Percentiles rank a stretch among this genome's conserved stretches.
Evolutionary conservation across 2,888 invertebrate species (phyloP).

Genomic region (Lithophane leautieri): DNA sequence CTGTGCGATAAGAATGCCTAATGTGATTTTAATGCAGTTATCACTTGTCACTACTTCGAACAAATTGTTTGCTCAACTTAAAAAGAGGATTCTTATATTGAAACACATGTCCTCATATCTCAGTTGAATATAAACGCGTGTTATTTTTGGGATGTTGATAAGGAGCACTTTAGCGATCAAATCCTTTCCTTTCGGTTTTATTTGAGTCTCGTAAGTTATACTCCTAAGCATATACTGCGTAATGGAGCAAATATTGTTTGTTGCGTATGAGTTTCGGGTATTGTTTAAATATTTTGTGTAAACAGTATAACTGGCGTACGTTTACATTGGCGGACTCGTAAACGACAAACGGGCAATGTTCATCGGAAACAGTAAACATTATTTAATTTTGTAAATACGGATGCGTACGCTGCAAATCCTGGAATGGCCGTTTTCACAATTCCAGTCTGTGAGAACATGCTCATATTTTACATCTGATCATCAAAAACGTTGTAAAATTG

Average conservation of each 20-base stretch:
- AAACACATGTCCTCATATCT: constrained; percentile 57
- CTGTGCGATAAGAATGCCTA: constrained; percentile 50
- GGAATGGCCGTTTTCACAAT: constrained; percentile 71
- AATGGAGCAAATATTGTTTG: constrained; percentile 63
- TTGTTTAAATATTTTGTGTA: constrained; percentile 60
- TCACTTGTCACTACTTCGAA: constrained; percentile 53
- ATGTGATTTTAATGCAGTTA: constrained; percentile 60
- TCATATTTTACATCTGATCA: constrained; percentile 81
- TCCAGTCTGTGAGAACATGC: constrained; percentile 64
- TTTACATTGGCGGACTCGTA: constrained; percentile 61
- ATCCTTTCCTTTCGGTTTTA: constrained; percentile 58
- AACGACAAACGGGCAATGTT: constrained; percentile 67
- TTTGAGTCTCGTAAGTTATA: constrained; percentile 54
- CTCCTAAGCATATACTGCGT: constrained; percentile 50
- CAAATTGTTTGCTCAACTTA: constrained; percentile 61
- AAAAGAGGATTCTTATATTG: constrained; percentile 54
- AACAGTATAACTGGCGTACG: constrained; percentile 55
- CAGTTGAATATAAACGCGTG: constrained; percentile 52
- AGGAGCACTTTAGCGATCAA: constrained; percentile 63
- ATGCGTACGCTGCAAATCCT: constrained; percentile 26
- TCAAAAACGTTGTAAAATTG: constrained; percentile 88
- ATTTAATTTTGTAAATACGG: constrained; percentile 68
- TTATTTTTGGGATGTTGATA: constrained; percentile 61
- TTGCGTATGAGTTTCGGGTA: constrained; percentile 49
- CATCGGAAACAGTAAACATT: constrained; percentile 73